A percentile compares a stretch with the other conserved stretches of the same genome.
These are phyloP conservation scores for Melierax canorus DNA, from an alignment of 2,113 vertebrate genomes.

Conservation along the genomic window DNA sequence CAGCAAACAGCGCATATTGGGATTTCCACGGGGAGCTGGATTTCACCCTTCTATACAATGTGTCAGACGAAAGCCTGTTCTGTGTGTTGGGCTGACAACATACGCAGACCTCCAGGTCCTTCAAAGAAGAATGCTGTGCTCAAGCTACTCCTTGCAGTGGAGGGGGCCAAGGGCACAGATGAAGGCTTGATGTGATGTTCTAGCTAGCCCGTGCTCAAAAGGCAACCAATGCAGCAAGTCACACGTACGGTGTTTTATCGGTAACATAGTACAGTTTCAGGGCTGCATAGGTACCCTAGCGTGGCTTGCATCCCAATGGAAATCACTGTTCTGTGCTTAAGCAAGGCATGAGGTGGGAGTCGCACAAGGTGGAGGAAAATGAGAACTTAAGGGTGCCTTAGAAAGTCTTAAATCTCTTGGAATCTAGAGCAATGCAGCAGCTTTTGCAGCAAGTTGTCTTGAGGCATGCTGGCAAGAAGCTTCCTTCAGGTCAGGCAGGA, in stretches of 20 bases:
- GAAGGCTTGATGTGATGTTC: not conserved
- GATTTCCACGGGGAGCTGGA: not conserved
- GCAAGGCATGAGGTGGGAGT: not conserved
- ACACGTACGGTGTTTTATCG: fast-evolving
- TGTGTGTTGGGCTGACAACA: not conserved
- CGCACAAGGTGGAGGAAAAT: not conserved
- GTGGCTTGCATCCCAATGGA: not conserved
- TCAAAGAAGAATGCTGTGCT: not conserved
- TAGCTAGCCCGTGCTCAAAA: not conserved
- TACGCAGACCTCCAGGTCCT: not conserved
- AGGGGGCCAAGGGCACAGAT: fast-evolving
- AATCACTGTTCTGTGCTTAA: not conserved
- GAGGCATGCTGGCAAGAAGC: not conserved
- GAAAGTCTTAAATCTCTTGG: not conserved
- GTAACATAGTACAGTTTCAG: not conserved
- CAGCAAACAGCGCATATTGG: not conserved
- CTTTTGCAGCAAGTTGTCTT: not conserved
- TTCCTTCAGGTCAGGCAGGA: not conserved
- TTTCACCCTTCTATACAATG: fast-evolving
- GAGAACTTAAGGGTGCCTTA: not conserved
- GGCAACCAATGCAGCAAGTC: not conserved
- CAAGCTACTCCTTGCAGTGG: not conserved
- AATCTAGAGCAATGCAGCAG: not conserved
- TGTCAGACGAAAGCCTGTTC: not conserved
- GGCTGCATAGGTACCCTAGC: not conserved